A percentile compares a stretch with the other conserved stretches of the same genome.
These are phyloP conservation scores for Coptodon rendalli DNA, from an alignment of 2,113 vertebrate genomes.

Conservation along the genomic window DNA sequence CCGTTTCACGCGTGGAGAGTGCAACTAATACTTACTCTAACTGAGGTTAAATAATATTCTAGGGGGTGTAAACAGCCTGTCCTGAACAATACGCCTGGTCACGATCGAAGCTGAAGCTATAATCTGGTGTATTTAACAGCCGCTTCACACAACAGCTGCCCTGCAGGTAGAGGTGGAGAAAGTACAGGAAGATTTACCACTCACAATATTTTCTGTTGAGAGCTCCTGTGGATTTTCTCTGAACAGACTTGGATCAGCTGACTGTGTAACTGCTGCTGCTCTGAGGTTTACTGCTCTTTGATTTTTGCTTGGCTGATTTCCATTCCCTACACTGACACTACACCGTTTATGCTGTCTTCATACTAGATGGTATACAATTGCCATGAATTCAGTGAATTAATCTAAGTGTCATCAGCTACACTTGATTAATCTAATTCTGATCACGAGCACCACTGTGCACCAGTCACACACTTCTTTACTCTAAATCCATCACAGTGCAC, in stretches of 20 bases:
- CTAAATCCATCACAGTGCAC: neutral
- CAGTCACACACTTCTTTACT: neutral
- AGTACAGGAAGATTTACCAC: neutral
- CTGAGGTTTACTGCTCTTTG: neutral
- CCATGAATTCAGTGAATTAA: neutral
- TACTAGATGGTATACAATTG: neutral
- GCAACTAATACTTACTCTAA: neutral
- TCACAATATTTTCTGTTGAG: neutral
- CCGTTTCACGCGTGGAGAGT: neutral
- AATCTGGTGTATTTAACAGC: neutral
- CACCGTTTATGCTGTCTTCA: neutral
- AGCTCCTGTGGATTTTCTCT: fast-evolving
- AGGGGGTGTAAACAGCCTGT: fast-evolving
- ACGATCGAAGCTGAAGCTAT: neutral
- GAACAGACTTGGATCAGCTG: neutral
- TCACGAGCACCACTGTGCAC: neutral
- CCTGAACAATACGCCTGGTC: neutral
- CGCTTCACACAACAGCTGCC: fast-evolving
- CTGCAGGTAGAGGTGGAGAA: neutral
- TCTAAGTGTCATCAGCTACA: neutral
- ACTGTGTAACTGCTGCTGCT: neutral
- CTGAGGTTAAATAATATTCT: neutral
- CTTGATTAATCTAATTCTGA: fast-evolving
- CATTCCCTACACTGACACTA: neutral
- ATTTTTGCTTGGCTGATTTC: neutral